Evolutionary conservation across 2,113 vertebrate genomes (phyloP).

Genomic region (Petroica traversi): DNA sequence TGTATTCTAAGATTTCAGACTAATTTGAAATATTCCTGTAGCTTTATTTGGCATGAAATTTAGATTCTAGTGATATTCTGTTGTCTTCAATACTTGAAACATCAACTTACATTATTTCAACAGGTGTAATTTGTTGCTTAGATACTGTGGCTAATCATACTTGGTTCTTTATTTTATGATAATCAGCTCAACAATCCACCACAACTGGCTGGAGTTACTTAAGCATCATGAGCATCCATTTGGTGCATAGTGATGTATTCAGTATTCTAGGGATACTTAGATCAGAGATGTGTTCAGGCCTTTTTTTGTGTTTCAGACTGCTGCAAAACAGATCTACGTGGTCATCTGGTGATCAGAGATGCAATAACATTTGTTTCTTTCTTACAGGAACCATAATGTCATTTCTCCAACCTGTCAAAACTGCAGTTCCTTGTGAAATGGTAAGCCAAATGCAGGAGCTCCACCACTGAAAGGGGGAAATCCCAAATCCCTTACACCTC

Average conservation of each 20-base stretch:
- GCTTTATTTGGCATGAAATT: not conserved
- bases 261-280: not conserved
- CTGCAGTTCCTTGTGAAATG: not conserved
- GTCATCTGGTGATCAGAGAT: not conserved
- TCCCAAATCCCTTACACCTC: not conserved
- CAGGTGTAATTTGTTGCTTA: not conserved
- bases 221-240: not conserved
- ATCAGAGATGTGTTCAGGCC: not conserved
- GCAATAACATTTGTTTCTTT: not conserved
- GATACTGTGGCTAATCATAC: not conserved
- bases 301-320: not conserved
- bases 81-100: not conserved
- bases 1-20: not conserved
- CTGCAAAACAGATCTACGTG: not conserved
- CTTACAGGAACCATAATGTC: not conserved
- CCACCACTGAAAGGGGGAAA: not conserved
- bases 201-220: not conserved
- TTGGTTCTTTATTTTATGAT: not conserved
- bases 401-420: not conserved
- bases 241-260: not conserved
- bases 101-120: not conserved
- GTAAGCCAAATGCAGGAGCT: not conserved
- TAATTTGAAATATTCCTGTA: not conserved
- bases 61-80: not conserved
- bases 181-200: not conserved